Evolutionary conservation across 2,113 vertebrate species (phyloP).

Genomic region (Malurus cyaneus): DNA sequence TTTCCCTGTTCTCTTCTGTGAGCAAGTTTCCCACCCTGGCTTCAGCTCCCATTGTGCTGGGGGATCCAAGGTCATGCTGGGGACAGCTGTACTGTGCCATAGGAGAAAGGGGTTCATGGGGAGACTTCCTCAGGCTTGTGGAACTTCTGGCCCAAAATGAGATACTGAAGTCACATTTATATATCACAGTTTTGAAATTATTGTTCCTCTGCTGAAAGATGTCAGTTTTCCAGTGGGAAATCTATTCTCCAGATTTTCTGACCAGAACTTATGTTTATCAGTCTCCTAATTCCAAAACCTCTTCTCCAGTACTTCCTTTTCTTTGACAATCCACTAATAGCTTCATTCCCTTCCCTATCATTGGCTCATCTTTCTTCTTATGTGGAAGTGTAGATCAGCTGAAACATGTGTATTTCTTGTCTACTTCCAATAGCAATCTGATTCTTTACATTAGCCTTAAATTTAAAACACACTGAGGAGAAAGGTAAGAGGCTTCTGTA

Average conservation of each 20-base stretch:
- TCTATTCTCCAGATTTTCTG: slow-evolving; percentile 1
- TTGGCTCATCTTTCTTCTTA: slow-evolving; percentile 41
- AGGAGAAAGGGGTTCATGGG: not conserved
- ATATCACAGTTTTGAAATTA: not conserved
- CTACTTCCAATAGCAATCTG: not conserved
- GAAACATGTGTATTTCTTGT: slow-evolving; percentile 5
- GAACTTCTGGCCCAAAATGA: not conserved
- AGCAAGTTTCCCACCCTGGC: not conserved
- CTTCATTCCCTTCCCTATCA: slow-evolving; percentile 40
- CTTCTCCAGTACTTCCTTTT: slow-evolving; percentile 33
- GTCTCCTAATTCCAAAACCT: slow-evolving; percentile 36
- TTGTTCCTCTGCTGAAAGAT: not conserved
- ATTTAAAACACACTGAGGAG: not conserved
- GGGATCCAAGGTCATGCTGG: rapidly evolving
- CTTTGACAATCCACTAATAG: slow-evolving; percentile 28
- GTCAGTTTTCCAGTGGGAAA: not conserved
- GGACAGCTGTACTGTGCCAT: not conserved
- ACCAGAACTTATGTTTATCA: slow-evolving; percentile 42
- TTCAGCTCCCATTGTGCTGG: not conserved
- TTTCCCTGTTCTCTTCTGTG: not conserved
- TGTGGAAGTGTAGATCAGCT: not conserved
- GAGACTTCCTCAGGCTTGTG: not conserved
- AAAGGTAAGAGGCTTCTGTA: not conserved
- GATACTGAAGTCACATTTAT: not conserved
- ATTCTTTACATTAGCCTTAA: slow-evolving; percentile 23